phyloP scores from a whole-genome alignment of 2,113 vertebrate species.

The Spea bombifrons region DNA sequence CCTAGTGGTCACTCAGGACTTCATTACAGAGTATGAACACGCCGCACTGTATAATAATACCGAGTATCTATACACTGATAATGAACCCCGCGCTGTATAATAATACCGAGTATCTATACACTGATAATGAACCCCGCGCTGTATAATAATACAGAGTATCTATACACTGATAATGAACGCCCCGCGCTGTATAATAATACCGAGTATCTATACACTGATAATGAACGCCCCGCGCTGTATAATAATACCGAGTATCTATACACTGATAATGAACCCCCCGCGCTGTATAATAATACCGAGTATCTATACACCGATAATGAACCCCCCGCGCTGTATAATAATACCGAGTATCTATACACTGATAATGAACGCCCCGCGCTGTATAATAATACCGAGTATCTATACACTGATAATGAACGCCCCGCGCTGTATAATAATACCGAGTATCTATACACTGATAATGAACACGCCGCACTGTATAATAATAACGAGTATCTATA shows the following conservation, averaged over 20 bases:
- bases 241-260: neutral
- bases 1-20: too few relatives aligned
- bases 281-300: neutral
- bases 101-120: too few relatives aligned
- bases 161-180: neutral
- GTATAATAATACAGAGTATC: neutral
- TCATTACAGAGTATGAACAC: too few relatives aligned
- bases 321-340: too few relatives aligned
- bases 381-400: neutral
- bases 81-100: too few relatives aligned
- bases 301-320: too few relatives aligned
- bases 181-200: neutral
- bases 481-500: neutral
- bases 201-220: too few relatives aligned
- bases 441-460: neutral
- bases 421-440: constrained; percentile 4
- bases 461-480: neutral
- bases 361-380: neutral
- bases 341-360: neutral
- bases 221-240: too few relatives aligned
- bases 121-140: too few relatives aligned
- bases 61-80: too few relatives aligned
- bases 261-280: neutral
- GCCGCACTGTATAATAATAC: too few relatives aligned
- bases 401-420: too few relatives aligned